Evolutionary conservation across 2,888 invertebrate genomes (phyloP), one percentile per base, ranked within the genome.

Genomic region (Eulithis prunata): DNA sequence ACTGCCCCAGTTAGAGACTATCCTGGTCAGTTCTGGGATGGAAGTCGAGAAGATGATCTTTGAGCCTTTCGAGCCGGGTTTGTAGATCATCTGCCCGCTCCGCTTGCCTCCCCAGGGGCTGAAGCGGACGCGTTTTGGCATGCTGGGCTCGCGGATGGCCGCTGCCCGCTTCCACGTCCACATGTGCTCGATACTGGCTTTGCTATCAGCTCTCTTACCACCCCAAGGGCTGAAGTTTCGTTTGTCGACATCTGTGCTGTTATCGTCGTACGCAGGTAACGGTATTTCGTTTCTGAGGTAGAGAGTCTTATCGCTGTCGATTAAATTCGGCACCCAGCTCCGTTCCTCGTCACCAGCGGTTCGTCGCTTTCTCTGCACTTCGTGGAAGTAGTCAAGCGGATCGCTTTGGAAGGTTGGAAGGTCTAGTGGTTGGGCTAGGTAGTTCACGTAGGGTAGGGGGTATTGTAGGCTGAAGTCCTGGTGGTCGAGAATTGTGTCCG

Each of bases 21-120:
- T 83, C 10, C 84, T 81, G 6, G 87, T 88, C 41, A 92, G 64
- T 73, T 90, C 90, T 0, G 92, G 91, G 0, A 90, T 78, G 0
- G 87, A 78, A 0, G 89, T 81, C 0, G 90, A 84, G 76, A 87
- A 89, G 47, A 92, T 88, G 0, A 90, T 78, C 69, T 85, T 89
- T 3, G 89, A 82, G 13, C 80, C 82, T 72, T 88, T 90, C 0
- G 75, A 68, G 5, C 86, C 86, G 0, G 89, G 87, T 58, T 90
- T 91, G 74, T 84, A 88, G 32, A 91, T 76, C 81, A 91, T 83
- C 69, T 90, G 89, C 0, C 89, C 89, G 71, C 89, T 90, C 14
- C 93, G 78, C 62, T 93, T 93, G 0, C 93, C 93, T 2, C 93
- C 93, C 93, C 93, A 93, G 0, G 93, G 92, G 57, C 90, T 92